phyloP scores from a whole-genome alignment of 23 tunicate genomes.

The Trididemnum miniatum region DNA sequence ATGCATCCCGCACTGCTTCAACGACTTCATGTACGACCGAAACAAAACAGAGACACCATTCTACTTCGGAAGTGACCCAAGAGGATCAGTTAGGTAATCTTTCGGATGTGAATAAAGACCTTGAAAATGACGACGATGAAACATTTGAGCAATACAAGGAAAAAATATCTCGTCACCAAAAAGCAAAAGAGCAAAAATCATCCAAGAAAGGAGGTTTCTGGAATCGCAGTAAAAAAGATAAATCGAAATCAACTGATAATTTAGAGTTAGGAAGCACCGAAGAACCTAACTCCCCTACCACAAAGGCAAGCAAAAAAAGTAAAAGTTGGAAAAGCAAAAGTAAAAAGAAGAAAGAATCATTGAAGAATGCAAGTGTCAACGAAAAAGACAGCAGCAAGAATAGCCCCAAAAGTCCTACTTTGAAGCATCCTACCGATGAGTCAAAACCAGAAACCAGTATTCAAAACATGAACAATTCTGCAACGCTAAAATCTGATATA shows the following conservation, averaged over 20 bases:
- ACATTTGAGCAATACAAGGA: neutral
- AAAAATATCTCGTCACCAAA: neutral
- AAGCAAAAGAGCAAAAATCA: neutral
- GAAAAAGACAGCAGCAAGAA: neutral
- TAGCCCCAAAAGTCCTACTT: neutral
- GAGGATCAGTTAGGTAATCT: neutral
- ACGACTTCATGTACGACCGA: neutral
- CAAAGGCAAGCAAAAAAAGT: neutral
- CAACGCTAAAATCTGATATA: neutral
- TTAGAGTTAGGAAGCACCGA: too few species aligned
- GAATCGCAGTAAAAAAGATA: neutral
- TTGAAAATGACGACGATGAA: slow-evolving; percentile 7
- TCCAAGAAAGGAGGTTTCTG: neutral
- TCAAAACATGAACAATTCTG: neutral
- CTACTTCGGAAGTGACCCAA: neutral
- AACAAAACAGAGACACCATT: neutral
- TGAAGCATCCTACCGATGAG: neutral
- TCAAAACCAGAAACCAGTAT: neutral
- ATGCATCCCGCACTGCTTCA: slow-evolving; percentile 32
- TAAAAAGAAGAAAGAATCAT: neutral
- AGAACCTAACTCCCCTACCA: neutral
- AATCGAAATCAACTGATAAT: neutral
- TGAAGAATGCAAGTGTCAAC: neutral
- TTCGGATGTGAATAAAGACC: neutral
- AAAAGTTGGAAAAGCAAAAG: slow-evolving; percentile 12